Evolutionary conservation across 2,888 invertebrate species (phyloP), one percentile per base, ranked within the genome.

Genomic region (Callyntrura sp.): DNA sequence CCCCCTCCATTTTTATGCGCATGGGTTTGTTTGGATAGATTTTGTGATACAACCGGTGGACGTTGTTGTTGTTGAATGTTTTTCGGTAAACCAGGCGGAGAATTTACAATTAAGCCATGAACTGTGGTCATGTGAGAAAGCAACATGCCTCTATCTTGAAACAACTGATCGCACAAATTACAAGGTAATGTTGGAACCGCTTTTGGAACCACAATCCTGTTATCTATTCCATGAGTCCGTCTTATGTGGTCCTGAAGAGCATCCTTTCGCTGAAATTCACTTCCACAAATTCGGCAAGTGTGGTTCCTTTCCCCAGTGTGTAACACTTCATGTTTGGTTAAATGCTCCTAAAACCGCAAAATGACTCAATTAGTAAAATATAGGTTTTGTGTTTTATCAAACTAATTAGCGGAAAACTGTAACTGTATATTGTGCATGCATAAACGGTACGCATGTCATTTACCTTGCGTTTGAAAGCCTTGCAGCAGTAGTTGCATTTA

Each of bases 391-490:
- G n/a, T n/a, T n/a, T n/a, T n/a, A n/a, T n/a, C n/a, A n/a, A n/a
- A n/a, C n/a, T n/a, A n/a, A n/a, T 9, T 23, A 28, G 12, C 28
- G 28, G 8, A 25, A 23, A 28, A 28, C 3, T 68, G 11, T 28
- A 1, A 68, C 11, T 35, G 6, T 35, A 2, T 35, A 35, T n/a
- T n/a, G n/a, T n/a, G n/a, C n/a, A n/a, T n/a, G n/a, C n/a, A n/a
- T n/a, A n/a, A n/a, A n/a, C n/a, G n/a, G n/a, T n/a, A n/a, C n/a
- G n/a, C n/a, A 35, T 35, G 35, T 6, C 35, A 35, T 35, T 35
- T 90, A 88, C 91, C 88, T 91, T 91, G 9, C 91, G 90, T 43
- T 93, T 93, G 60, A 93, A 93, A n/a, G 91, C 91, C 79, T 93
- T 93, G 68, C 92, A 92, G 68, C 93, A 93, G 11, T 85, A 87